Base-by-base conservation (phyloP, 2,888 invertebrate species). In the Eristalinus sepulchralis region DNA sequence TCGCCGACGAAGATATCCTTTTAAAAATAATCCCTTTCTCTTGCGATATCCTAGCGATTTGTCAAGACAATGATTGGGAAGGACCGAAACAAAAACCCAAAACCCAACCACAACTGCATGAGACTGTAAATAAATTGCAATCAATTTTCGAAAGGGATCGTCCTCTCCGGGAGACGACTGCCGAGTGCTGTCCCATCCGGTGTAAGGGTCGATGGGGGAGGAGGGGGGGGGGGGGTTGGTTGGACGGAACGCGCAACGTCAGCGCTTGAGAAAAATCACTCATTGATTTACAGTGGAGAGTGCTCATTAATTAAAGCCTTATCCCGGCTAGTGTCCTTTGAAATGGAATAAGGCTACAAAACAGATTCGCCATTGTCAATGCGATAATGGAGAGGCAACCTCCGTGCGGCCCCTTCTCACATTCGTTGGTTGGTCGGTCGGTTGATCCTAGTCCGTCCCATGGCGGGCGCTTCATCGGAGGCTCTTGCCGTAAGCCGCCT, bases 261-360 rank as follows among this genome's bases (percentile, higher is more conserved):
- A 72, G 73, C 57, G 68, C 47, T 47, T 47, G 67, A 82, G 73
- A 75, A 78, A 83, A 86, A 83, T 86, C 79, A 75, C 78, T 86
- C 86, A 86, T 86, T 86, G 86, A 86, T 86, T 86, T 86, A 83
- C 83, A 86, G 72, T 62, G 62, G 66, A 86, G 83, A 86, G 86
- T 79, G 86, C 83, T 86, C 86, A 86, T 86, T 86, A 86, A 86
- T 86, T 86, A 86, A 86, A 86, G 70, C 73, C 75, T 83, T 86
- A 83, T 81, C 73, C 72, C 47, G 22, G 55, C 68, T 72, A 64
- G 20, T 68, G 68, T 83, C 82, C 82, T 71, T 83, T 79, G 70
- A 75, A 81, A 82, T 62, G 59, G 64, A 71, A 78, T 83, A 79
- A 53, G 78, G 39, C 82, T 64, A 75, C 73, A 78, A 82, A 86